These are phyloP conservation scores for Habroteleia sp. DNA, from an alignment of 2,888 invertebrate genomes.

Conservation along the genomic window DNA sequence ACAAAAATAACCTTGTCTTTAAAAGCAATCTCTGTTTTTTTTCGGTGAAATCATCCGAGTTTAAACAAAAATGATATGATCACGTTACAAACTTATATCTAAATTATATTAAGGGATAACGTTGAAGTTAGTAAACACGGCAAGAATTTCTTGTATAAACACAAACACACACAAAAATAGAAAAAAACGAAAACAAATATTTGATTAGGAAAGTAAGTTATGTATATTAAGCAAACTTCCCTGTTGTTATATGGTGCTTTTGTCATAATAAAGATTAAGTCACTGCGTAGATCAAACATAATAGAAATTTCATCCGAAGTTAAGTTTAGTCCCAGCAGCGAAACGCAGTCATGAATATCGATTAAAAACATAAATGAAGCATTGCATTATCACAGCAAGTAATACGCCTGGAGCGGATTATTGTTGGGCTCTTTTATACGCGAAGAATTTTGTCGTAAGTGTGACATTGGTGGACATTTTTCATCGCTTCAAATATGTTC, in stretches of 20 bases:
- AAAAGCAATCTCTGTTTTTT: too few species aligned
- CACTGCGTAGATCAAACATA: slow-evolving; percentile 40
- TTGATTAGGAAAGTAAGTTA: slow-evolving; percentile 3
- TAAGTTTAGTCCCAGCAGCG: slow-evolving; percentile 42
- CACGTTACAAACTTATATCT: too few species aligned
- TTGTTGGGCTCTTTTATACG: slow-evolving; percentile 28
- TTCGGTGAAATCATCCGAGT: too few species aligned
- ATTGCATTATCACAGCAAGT: slow-evolving; percentile 31
- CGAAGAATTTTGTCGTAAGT: slow-evolving; percentile 31
- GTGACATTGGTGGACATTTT: slow-evolving; percentile 32
- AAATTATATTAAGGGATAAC: too few species aligned
- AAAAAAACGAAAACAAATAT: slow-evolving; percentile 5
- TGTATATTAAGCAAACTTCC: slow-evolving; percentile 19
- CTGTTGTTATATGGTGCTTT: neutral
- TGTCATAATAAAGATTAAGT: slow-evolving; percentile 34
- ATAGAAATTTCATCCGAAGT: slow-evolving; percentile 51
- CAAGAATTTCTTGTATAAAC: too few species aligned
- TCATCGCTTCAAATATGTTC: slow-evolving; percentile 31
- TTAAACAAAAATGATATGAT: too few species aligned
- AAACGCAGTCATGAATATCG: slow-evolving; percentile 33
- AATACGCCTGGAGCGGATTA: slow-evolving; percentile 40
- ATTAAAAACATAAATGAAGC: slow-evolving; percentile 47
- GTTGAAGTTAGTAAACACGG: too few species aligned
- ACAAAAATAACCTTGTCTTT: too few species aligned
- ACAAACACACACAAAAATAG: too few species aligned